Base-by-base conservation (phyloP, 2,888 invertebrate species). In the Stramonita haemastoma region DNA sequence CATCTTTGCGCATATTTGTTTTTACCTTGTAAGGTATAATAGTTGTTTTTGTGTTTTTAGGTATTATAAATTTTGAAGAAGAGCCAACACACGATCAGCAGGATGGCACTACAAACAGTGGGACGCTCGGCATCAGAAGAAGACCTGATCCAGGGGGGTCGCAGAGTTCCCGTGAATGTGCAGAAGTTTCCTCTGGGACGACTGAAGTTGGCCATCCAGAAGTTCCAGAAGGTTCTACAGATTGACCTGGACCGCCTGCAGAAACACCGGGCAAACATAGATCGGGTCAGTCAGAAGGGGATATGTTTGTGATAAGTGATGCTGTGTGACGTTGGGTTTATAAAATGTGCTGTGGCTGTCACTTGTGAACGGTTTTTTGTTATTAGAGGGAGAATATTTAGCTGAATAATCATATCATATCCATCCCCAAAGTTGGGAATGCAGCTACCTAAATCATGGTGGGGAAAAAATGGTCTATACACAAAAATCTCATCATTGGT, bases 181-280 rank as follows among this genome's bases (percentile, higher is more conserved):
- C 93, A 92, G 87, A 94, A 94, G 89, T 94, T 92, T 91, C 93
- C 94, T n/a, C 92, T 94, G 19, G 89, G 91, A 87, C 91, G 94
- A 46, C 90, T 95, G 36, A 94, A 94, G 89, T 92, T 92, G 73
- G 92, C 94, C 13, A 92, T 95, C 26, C 89, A 93, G 73, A 94
- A 94, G 73, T 95, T 95, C 89, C 90, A 94, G 34, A 95, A 93
- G 83, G 94, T 95, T 56, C 92, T 95, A 46, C 91, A 94, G 73
- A 94, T 94, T 84, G 94, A 94, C 84, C 91, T 95, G 17, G 93
- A 92, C 11, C 89, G 95, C 36, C 90, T 95, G 34, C 92, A 93
- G 29, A 93, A 93, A 90, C 95, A 95, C 89, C 92, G 91, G 77
- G 73, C 91, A 0, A 94, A 94, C 90, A 93, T 95, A 29, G 91